A percentile compares a stretch with the other conserved stretches of the same genome.
phyloP scores from a whole-genome alignment of 2,888 invertebrate genomes.

The Congeria kusceri region DNA sequence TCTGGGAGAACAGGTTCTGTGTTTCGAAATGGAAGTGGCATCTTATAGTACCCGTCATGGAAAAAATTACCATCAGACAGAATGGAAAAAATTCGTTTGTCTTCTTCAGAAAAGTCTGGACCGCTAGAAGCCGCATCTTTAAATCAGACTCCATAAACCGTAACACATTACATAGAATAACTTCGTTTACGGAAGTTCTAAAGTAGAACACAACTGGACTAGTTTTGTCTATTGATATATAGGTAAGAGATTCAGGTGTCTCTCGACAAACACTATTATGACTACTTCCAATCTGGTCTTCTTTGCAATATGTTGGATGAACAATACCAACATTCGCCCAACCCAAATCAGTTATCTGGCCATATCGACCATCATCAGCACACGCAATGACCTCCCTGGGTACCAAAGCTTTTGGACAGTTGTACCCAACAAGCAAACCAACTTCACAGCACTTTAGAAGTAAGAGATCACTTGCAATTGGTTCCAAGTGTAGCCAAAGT shows the following conservation, averaged over 20 bases:
- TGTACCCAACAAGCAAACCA: slow-evolving; percentile 63
- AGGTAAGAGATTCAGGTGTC: background rate
- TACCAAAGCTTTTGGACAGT: slow-evolving; percentile 62
- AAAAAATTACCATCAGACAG: background rate
- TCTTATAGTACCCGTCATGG: slow-evolving; percentile 8
- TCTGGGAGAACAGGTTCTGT: slow-evolving; percentile 8
- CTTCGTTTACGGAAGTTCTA: slow-evolving; percentile 31
- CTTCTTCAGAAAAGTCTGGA: background rate
- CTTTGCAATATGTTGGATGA: background rate
- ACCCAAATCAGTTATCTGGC: slow-evolving; percentile 54
- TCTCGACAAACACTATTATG: slow-evolving; percentile 15
- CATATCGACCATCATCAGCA: slow-evolving; percentile 47
- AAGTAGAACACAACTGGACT: slow-evolving; percentile 3
- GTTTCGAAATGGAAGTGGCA: slow-evolving; percentile 17
- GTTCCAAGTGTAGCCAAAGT: slow-evolving; percentile 56
- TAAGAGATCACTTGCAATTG: slow-evolving; percentile 43
- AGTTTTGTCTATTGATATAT: background rate
- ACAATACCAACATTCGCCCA: slow-evolving; percentile 57
- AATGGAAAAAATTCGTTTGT: background rate
- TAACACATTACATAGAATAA: slow-evolving; percentile 10
- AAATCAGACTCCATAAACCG: slow-evolving; percentile 27
- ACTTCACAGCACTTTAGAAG: slow-evolving; percentile 52
- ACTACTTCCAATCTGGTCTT: slow-evolving; percentile 24
- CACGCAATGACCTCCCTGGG: slow-evolving; percentile 53
- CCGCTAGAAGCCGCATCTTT: background rate